Conservation (phyloP, 2,888 invertebrate genomes). For the Philaethria dido region DNA sequence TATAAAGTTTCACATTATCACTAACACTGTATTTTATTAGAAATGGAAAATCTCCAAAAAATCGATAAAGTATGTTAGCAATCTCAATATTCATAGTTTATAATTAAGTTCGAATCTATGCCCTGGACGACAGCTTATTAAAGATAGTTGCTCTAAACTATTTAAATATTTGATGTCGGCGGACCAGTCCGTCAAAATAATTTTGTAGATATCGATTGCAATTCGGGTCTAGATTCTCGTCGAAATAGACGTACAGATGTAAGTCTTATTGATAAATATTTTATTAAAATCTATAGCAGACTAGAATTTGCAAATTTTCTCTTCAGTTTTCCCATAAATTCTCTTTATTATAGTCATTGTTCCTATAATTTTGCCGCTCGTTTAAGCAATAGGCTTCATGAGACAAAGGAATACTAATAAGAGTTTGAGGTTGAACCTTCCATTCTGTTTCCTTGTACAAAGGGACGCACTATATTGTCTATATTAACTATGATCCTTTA, state of each 20-base stretch:
- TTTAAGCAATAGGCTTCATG: not conserved
- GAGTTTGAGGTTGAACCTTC: not conserved
- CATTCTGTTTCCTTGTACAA: not conserved
- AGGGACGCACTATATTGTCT: not conserved
- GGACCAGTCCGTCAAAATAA: not conserved
- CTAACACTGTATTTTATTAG: too few relatives aligned
- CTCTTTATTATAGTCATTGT: not conserved
- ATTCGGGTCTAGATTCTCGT: not conserved
- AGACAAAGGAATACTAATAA: not conserved
- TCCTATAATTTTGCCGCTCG: not conserved
- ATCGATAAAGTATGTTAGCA: not conserved
- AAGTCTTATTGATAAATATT: too few relatives aligned
- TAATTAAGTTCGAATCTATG: not conserved
- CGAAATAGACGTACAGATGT: too few relatives aligned
- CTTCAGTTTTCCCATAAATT: too few relatives aligned
- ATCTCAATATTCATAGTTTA: not conserved
- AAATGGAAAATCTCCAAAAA: too few relatives aligned
- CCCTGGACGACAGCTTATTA: not conserved
- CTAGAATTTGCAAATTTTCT: too few relatives aligned
- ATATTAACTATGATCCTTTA: not conserved
- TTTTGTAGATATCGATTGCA: not conserved
- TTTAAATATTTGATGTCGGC: not conserved
- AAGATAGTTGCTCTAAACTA: slow-evolving; percentile 3
- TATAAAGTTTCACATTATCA: too few relatives aligned
- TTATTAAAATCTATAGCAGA: too few relatives aligned